Evolutionary conservation across 2,888 invertebrate species (phyloP).

Genomic region (Meiosimyza decipiens): DNA sequence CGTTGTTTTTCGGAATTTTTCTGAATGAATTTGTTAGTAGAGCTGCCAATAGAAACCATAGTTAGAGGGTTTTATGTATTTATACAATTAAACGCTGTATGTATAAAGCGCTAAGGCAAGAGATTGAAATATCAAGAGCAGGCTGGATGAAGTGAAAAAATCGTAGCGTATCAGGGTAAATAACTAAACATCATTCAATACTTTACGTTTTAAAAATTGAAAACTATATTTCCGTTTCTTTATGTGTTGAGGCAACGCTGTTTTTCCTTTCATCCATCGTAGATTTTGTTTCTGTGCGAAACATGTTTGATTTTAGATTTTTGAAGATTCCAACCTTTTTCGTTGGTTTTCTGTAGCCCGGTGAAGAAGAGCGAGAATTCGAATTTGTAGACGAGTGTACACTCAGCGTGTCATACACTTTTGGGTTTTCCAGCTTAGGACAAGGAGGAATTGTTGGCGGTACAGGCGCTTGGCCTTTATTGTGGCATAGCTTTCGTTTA

Average conservation of each 20-base stretch:
- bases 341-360: conserved; percentile 43
- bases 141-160: conserved; percentile 9
- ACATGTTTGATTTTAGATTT: conserved; percentile 53
- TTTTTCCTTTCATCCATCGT: not conserved
- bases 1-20: not conserved
- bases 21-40: conserved; percentile 17
- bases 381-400: not conserved
- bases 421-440: not conserved
- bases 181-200: conserved; percentile 6
- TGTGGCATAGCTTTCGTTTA: conserved; percentile 47
- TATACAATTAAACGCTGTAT: not conserved
- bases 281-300: conserved; percentile 42
- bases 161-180: conserved; percentile 12
- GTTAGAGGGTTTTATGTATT: conserved; percentile 13
- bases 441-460: conserved; percentile 49
- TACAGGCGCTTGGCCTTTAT: conserved; percentile 62
- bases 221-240: conserved; percentile 33
- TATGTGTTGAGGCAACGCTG: not conserved
- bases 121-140: conserved; percentile 10
- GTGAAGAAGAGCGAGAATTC: conserved; percentile 24
- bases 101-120: conserved; percentile 10
- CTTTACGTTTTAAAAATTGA: conserved; percentile 13
- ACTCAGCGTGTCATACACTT: conserved; percentile 6
- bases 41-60: conserved; percentile 15
- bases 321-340: conserved; percentile 53